Evolutionary conservation across 2,888 invertebrate species (phyloP).

Genomic region (Alcis repandata): DNA sequence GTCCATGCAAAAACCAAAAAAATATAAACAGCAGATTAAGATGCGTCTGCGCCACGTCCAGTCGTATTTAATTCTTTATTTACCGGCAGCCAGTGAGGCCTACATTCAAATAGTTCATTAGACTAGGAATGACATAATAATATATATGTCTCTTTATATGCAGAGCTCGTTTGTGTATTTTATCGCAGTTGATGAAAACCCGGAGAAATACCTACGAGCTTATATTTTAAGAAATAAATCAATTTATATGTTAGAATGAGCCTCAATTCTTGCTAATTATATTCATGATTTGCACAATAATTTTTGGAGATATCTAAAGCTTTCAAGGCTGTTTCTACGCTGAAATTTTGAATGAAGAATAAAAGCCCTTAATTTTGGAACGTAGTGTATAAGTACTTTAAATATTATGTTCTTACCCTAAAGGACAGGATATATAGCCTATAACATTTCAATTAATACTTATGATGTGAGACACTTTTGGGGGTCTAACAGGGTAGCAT

Average conservation of each 20-base stretch:
- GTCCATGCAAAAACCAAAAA: slow-evolving; percentile 57
- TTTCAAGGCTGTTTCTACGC: no score
- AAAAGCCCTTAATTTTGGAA: no score
- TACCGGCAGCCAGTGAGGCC: slow-evolving; percentile 76
- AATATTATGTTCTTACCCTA: not conserved
- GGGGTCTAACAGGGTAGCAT: not conserved
- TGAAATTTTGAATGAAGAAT: no score
- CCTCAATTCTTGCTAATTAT: no score
- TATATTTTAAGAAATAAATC: slow-evolving; percentile 6
- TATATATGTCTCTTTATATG: slow-evolving; percentile 73
- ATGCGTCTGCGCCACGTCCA: slow-evolving; percentile 71
- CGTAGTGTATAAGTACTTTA: no score
- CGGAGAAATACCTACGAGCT: slow-evolving; percentile 52
- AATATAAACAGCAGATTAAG: slow-evolving; percentile 75
- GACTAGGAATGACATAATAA: slow-evolving; percentile 67
- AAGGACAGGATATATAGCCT: not conserved
- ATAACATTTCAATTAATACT: not conserved
- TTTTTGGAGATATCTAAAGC: no score
- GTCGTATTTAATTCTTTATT: slow-evolving; percentile 80
- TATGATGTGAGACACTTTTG: not conserved
- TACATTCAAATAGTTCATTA: slow-evolving; percentile 86
- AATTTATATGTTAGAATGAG: not conserved
- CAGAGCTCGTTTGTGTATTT: slow-evolving; percentile 68
- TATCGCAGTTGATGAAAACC: slow-evolving; percentile 73
- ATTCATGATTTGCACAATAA: no score